A percentile compares a stretch with the other conserved stretches of the same genome.
phyloP scores from a whole-genome alignment of 1,140 invertebrate species.

The Araneus ventricosus region DNA sequence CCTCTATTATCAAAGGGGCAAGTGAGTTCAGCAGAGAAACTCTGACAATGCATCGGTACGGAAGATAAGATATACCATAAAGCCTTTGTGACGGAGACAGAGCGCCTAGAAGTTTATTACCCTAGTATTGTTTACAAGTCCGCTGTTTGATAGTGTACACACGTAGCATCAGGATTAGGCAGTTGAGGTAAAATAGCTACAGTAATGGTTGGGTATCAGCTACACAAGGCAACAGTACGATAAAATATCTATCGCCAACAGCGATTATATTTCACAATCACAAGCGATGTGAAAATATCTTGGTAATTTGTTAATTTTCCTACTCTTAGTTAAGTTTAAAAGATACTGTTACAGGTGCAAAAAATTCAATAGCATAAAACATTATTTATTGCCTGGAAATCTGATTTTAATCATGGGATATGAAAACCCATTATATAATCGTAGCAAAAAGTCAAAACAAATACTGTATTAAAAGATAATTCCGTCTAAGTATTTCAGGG shows the following conservation, averaged over 20 bases:
- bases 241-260: not conserved
- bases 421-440: no score
- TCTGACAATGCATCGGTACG: constrained; percentile 50
- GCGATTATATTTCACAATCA: not conserved
- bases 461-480: no score
- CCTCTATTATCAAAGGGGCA: constrained; percentile 63
- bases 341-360: no score
- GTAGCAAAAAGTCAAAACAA: no score
- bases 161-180: constrained; percentile 18
- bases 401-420: no score
- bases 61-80: constrained; percentile 69
- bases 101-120: constrained; percentile 51
- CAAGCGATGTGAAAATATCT: not conserved
- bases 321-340: no score
- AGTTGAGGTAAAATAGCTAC: constrained; percentile 4
- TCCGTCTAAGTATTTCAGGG: no score
- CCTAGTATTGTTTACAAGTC: constrained; percentile 66
- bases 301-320: not conserved
- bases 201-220: constrained; percentile 9
- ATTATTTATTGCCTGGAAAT: no score
- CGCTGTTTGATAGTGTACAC: constrained; percentile 49
- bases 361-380: no score
- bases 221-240: not conserved
- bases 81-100: constrained; percentile 47
- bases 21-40: constrained; percentile 52